A percentile compares a stretch with the other conserved stretches of the same genome.
phyloP scores from a whole-genome alignment of 2,113 vertebrate genomes.

The Muntiacus muntjak region DNA sequence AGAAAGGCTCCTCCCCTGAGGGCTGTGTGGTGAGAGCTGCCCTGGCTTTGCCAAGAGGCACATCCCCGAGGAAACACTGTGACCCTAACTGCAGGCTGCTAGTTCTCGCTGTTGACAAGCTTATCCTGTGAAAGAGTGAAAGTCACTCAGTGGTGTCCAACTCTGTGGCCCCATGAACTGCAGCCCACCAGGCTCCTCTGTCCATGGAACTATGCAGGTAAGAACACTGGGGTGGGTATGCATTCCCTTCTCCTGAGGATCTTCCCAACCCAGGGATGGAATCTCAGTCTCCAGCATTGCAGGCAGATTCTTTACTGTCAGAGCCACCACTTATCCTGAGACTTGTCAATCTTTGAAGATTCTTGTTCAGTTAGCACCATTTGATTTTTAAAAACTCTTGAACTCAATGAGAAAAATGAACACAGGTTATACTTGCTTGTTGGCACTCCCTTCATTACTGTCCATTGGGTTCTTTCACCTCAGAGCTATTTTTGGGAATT shows the following conservation, averaged over 20 bases:
- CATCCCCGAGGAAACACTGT: background rate
- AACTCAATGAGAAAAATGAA: background rate
- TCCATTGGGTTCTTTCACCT: background rate
- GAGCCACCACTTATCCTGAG: background rate
- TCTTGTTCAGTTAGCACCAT: background rate
- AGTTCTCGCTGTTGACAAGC: background rate
- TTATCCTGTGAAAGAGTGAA: background rate
- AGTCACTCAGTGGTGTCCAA: background rate
- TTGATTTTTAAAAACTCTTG: background rate
- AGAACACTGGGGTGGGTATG: background rate
- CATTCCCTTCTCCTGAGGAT: background rate
- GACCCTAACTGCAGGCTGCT: background rate
- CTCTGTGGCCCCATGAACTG: background rate
- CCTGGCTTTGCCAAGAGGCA: background rate
- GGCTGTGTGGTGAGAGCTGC: too few relatives aligned
- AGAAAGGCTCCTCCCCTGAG: background rate
- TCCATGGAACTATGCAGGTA: background rate
- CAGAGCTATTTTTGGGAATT: background rate
- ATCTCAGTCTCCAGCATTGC: background rate
- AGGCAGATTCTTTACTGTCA: background rate
- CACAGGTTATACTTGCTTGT: too few relatives aligned
- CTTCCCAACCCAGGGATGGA: background rate
- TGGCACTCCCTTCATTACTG: background rate
- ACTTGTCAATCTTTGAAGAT: background rate
- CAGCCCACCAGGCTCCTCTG: background rate